A percentile compares a stretch with the other conserved stretches of the same genome.
Conservation (phyloP, 2,888 invertebrate genomes). For the Cephus sareptanus region DNA sequence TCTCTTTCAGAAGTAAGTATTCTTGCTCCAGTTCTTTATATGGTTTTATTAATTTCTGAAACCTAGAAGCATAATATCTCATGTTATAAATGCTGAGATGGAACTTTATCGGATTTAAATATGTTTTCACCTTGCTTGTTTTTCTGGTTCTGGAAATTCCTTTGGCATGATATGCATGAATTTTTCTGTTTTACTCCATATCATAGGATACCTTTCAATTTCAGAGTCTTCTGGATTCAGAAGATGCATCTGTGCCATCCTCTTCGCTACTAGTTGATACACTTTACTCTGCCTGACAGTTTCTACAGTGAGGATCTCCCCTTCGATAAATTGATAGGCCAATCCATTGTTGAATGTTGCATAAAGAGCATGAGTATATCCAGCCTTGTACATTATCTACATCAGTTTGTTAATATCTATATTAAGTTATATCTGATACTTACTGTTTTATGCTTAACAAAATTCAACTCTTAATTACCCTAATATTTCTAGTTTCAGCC, state of each 20-base stretch:
- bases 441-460: neutral
- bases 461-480: slow-evolving; percentile 37
- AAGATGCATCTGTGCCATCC: slow-evolving; percentile 88
- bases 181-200: slow-evolving; percentile 82
- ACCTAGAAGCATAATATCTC: slow-evolving; percentile 68
- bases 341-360: slow-evolving; percentile 95
- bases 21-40: slow-evolving; percentile 77
- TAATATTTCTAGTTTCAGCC: slow-evolving; percentile 76
- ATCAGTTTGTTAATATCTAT: slow-evolving; percentile 10
- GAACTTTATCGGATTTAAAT: slow-evolving; percentile 9
- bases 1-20: slow-evolving; percentile 74
- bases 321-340: slow-evolving; percentile 88
- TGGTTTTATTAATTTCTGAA: slow-evolving; percentile 75
- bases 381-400: slow-evolving; percentile 75
- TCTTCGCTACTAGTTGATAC: slow-evolving; percentile 80
- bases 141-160: slow-evolving; percentile 73
- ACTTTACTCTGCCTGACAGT: slow-evolving; percentile 75
- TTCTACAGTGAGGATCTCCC: slow-evolving; percentile 77
- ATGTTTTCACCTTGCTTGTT: slow-evolving; percentile 76
- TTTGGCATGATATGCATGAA: slow-evolving; percentile 82
- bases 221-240: slow-evolving; percentile 64
- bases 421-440: neutral
- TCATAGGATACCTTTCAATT: slow-evolving; percentile 71
- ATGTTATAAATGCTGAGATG: slow-evolving; percentile 13
- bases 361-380: slow-evolving; percentile 87